phyloP scores from a whole-genome alignment of 2,888 invertebrate genomes.

The Pseudococcus jackbeardsleyi region DNA sequence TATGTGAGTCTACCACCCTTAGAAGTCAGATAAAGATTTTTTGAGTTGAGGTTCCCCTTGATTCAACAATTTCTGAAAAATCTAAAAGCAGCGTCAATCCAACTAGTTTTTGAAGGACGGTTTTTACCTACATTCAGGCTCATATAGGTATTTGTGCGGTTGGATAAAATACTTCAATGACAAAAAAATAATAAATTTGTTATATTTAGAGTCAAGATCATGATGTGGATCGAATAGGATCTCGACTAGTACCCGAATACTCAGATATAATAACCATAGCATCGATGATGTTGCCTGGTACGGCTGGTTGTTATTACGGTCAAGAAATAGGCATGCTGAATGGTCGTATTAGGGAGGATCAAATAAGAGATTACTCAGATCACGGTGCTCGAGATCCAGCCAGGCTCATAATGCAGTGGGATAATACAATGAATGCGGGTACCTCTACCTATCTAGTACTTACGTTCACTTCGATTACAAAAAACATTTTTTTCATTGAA shows the following conservation, averaged over 20 bases:
- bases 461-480: too few species aligned
- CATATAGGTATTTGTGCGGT: too few species aligned
- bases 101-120: too few species aligned
- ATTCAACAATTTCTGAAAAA: too few species aligned
- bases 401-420: slow-evolving; percentile 41
- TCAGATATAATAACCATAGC: slow-evolving; percentile 6
- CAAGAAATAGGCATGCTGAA: slow-evolving; percentile 44
- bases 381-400: not conserved
- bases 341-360: not conserved
- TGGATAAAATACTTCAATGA: too few species aligned
- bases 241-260: not conserved
- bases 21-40: too few species aligned
- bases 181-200: not conserved
- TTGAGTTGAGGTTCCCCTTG: too few species aligned
- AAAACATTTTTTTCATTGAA: too few species aligned
- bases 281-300: slow-evolving; percentile 40
- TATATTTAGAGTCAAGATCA: slow-evolving; percentile 5
- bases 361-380: not conserved
- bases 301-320: slow-evolving; percentile 30
- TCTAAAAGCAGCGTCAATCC: too few species aligned
- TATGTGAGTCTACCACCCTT: too few species aligned
- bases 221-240: not conserved
- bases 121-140: too few species aligned
- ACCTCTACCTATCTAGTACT: too few species aligned
- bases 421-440: slow-evolving; percentile 46